Conservation (phyloP, 1,140 invertebrate genomes). For the Lasaia peninsularis region DNA sequence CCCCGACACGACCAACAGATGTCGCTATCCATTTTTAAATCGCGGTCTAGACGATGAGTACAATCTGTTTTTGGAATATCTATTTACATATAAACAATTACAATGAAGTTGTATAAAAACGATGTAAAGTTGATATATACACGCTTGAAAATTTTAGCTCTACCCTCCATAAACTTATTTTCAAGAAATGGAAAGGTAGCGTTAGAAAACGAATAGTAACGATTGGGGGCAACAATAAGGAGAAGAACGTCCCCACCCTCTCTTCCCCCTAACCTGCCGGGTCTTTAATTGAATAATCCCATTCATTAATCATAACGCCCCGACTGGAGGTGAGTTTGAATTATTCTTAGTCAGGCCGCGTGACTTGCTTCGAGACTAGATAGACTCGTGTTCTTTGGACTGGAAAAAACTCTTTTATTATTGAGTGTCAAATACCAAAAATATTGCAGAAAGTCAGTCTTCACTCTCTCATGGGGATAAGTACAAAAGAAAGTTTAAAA, state of each 20-base stretch:
- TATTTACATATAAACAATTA: no score
- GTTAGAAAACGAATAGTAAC: conserved; percentile 29
- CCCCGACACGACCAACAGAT: no score
- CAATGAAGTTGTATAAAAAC: no score
- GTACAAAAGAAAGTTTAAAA: no score
- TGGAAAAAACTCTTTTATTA: conserved; percentile 10
- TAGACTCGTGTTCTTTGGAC: conserved; percentile 23
- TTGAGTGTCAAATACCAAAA: no score
- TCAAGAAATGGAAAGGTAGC: conserved; percentile 9
- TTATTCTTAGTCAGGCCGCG: conserved; percentile 65
- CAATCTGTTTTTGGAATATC: no score
- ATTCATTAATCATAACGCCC: conserved; percentile 69
- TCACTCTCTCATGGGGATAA: no score
- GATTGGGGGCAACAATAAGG: conserved; percentile 42
- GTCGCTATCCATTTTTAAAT: no score
- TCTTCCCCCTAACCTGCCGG: conserved; percentile 46
- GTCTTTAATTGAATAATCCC: conserved; percentile 75
- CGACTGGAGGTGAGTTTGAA: conserved; percentile 68
- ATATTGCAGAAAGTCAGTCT: no score
- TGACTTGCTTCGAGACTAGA: conserved; percentile 37
- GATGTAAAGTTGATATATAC: no score
- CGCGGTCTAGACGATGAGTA: no score
- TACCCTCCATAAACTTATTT: conserved; percentile 8
- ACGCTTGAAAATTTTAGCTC: no score
- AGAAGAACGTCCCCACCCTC: conserved; percentile 28